Conservation (phyloP, 2,888 invertebrate species). For the Drosophila koepferae region DNA sequence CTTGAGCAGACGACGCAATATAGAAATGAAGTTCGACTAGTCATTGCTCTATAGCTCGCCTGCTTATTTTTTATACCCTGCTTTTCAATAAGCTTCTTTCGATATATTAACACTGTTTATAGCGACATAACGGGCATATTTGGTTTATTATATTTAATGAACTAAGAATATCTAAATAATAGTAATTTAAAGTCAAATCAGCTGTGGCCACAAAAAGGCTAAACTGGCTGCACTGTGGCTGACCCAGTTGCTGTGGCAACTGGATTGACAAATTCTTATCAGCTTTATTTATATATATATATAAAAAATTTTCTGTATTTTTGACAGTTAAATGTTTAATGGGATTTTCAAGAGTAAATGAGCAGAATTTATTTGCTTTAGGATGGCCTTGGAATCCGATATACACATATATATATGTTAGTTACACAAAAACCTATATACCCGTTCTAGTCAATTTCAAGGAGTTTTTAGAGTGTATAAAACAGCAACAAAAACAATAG, state of each 20-base stretch:
- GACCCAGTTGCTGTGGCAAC: conserved; percentile 58
- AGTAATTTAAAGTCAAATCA: neutral
- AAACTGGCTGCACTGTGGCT: conserved; percentile 12
- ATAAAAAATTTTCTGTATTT: neutral
- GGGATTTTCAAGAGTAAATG: neutral
- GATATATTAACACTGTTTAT: neutral
- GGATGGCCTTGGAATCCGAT: neutral
- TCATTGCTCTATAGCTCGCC: neutral
- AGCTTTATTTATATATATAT: conserved; percentile 4
- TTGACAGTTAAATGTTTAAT: neutral
- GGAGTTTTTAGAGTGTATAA: neutral
- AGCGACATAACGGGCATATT: neutral
- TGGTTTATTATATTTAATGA: neutral
- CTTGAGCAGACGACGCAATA: neutral
- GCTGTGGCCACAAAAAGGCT: conserved; percentile 2
- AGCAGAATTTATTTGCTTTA: neutral
- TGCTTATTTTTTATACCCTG: neutral
- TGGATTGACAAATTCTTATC: conserved; percentile 33
- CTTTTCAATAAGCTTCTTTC: neutral
- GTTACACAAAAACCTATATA: neutral
- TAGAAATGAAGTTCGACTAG: neutral
- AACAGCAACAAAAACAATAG: conserved; percentile 8
- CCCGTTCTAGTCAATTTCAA: neutral
- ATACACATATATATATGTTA: no score
- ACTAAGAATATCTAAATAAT: no score